Evolutionary conservation across 2,888 invertebrate species (phyloP).

Genomic region (Hylaea fasciaria): DNA sequence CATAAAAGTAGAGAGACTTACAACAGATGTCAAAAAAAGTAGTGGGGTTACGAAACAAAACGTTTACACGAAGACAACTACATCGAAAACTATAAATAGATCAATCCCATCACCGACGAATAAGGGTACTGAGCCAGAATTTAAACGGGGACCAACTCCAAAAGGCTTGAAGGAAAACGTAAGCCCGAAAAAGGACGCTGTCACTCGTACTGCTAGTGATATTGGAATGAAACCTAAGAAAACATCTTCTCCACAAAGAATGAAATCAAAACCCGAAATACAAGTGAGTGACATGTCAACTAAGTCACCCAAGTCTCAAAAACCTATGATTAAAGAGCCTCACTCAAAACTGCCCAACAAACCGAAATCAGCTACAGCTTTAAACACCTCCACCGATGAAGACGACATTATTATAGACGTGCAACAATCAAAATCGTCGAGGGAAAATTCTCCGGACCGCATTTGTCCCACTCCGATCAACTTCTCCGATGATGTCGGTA

Average conservation of each 20-base stretch:
- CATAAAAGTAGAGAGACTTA: conserved; percentile 62
- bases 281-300: conserved; percentile 69
- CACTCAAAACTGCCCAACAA: conserved; percentile 69
- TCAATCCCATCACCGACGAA: conserved; percentile 46
- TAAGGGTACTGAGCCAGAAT: conserved; percentile 62
- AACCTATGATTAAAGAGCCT: conserved; percentile 58
- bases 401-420: conserved; percentile 88
- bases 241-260: conserved; percentile 70
- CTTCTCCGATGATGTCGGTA: conserved; percentile 84
- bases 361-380: conserved; percentile 79
- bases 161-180: conserved; percentile 68
- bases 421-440: conserved; percentile 89
- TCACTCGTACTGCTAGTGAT: conserved; percentile 85
- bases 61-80: conserved; percentile 54
- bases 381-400: conserved; percentile 82
- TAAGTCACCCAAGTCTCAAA: conserved; percentile 63
- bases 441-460: conserved; percentile 90
- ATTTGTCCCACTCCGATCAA: conserved; percentile 88
- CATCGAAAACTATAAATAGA: conserved; percentile 57
- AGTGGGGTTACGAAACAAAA: conserved; percentile 61
- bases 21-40: conserved; percentile 63
- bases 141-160: conserved; percentile 62
- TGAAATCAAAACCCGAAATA: conserved; percentile 81
- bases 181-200: conserved; percentile 67
- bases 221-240: conserved; percentile 81